These are phyloP conservation scores for Deroplatys truncata DNA, from an alignment of 2,888 invertebrate genomes.

Conservation along the genomic window DNA sequence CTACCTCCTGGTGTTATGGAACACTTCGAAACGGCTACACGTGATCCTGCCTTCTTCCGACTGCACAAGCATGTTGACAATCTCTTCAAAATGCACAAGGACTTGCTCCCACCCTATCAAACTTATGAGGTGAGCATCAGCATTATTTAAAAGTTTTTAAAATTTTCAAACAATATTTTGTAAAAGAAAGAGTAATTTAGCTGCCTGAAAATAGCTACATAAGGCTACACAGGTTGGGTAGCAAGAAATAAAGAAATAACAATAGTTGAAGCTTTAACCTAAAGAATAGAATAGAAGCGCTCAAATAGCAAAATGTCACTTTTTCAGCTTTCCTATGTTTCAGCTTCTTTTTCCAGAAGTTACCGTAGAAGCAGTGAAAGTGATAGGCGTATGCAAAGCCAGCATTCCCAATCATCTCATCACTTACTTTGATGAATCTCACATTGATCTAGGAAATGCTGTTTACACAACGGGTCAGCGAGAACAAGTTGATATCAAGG, in stretches of 20 bases:
- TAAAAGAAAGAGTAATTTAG: no score
- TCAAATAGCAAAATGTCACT: neutral
- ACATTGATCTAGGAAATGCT: constrained; percentile 32
- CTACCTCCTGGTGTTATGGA: constrained; percentile 39
- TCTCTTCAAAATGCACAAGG: constrained; percentile 39
- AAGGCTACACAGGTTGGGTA: no score
- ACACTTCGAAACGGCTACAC: constrained; percentile 39
- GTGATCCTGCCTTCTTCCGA: constrained; percentile 40
- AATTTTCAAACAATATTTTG: no score
- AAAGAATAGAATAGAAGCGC: no score
- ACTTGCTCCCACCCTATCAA: constrained; percentile 36
- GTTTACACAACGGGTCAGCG: constrained; percentile 27
- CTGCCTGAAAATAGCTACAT: no score
- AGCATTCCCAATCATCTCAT: constrained; percentile 31
- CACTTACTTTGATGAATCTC: constrained; percentile 35
- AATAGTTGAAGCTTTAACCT: neutral
- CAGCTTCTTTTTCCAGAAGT: constrained; percentile 29
- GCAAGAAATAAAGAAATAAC: neutral
- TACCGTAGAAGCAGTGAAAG: constrained; percentile 30
- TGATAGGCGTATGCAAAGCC: constrained; percentile 32
- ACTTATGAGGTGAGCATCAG: constrained; percentile 24
- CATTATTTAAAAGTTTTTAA: no score
- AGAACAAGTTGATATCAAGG: constrained; percentile 41
- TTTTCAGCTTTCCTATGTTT: neutral
- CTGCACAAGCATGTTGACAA: constrained; percentile 39